Base-by-base conservation (phyloP, 2,888 invertebrate genomes). In the Phortica magna region DNA sequence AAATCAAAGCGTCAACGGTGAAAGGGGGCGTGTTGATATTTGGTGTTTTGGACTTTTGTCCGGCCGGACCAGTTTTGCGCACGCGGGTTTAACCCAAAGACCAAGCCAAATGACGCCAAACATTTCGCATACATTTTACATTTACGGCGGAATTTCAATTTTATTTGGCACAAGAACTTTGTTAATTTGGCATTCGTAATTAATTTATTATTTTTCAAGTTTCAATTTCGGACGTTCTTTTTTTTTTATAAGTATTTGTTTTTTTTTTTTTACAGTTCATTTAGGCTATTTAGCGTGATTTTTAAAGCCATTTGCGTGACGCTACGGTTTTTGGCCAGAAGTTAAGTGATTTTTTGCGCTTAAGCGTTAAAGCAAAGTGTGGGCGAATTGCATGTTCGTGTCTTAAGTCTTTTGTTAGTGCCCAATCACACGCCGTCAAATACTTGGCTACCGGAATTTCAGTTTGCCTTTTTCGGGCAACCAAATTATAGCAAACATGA, bases 21-120 rank as follows among this genome's bases (percentile, higher is more conserved):
- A 70, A 70, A 70, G 53, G 70, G 70, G 70, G 53, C 70, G 61
- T 61, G 22, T 22, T 17, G 10, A 2, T 48, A 19, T 9, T 7
- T 59, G 17, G 10, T 22, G 61, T 22, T 61, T n/a, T 61, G 59
- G 61, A 61, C 12, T 22, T 61, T 19, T 17, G 19, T 22, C 61
- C 42, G 53, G 70, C 61, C 48, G 53, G 70, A 53, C 70, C 70
- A 70, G 70, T 70, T 70, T 53, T 22, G 70, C 53, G 17, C 53
- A 31, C n/a, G 17, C 48, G 70, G 70, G 70, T 53, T 70, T 70
- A 53, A 41, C 70, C 70, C 48, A 70, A 68, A 41, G 14, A 65
- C 10, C 31, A 39, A 65, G 10, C 17, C 61, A 61, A 61, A 61
- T 55, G 17, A 7, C 5, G 14, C 14, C n/a, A n/a, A 55, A 17